Base-by-base conservation (phyloP, 2,888 invertebrate species). In the Noctua janthe region DNA sequence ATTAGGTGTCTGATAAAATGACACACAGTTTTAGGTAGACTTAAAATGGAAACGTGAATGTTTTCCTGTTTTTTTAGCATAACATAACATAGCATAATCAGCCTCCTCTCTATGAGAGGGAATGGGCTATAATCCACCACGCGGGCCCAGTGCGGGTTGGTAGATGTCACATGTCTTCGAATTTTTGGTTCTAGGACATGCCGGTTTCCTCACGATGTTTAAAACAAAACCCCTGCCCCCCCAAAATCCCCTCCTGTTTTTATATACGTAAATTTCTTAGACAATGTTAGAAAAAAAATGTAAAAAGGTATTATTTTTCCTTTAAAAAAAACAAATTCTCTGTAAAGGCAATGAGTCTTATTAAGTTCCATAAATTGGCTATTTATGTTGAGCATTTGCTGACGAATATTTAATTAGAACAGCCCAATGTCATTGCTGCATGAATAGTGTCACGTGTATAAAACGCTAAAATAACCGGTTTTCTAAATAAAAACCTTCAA, bases 361-460 rank as follows among this genome's bases (percentile, higher is more conserved):
- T 20, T 62, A 47, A 23, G 15, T 20, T 43, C 11, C 10, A 20
- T 15, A 39, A 39, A 54, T 54, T 8, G 17, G 54, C 39, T 72
- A n/a, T 56, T 56, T 39, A 39, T 13, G n/a, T 59, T 43, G 43
- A 43, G 47, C n/a, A 47, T 69, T n/a, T 69, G 17, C n/a, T 69
- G 13, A 54, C 17, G 64, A 51, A 47, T 74, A n/a, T 73, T 43
- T 29, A 35, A 71, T 59, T 35, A 54, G 66, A 47, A 47, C 54
- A 66, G 11, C 10, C 17, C 71, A 76, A 81, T 81, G 71, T 71
- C 77, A 71, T 59, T 59, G 76, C 47, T 82, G 51, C 59, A 35
- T 71, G 43, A 29, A 71, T 49, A 76, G 71, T 77, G 43, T 76
- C 66, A 76, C 71, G 43, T 49, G 20, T 17, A 17, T 11, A 17